Base-by-base conservation (phyloP, 92 coral and sea anemone species). In the Chrysogorgia sp. region DNA sequence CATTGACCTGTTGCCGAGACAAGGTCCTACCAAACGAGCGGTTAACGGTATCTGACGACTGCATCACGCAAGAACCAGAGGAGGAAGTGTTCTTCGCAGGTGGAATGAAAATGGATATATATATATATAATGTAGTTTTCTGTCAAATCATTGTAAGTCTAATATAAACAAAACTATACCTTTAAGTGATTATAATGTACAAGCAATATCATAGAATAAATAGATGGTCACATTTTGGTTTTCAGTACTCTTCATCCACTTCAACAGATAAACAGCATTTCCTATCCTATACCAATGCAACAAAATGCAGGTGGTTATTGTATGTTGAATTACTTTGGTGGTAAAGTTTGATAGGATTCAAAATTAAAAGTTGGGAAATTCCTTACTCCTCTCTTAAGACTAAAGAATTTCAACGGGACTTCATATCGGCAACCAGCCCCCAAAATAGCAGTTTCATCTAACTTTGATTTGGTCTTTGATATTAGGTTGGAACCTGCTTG, bases 141-240 rank as follows among this genome's bases (percentile, higher is more conserved):
- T n/a, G n/a, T n/a, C n/a, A n/a, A n/a, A n/a, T n/a, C n/a, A n/a
- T n/a, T n/a, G n/a, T n/a, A n/a, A n/a, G n/a, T n/a, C n/a, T n/a
- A n/a, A n/a, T n/a, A n/a, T n/a, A n/a, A n/a, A n/a, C n/a, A n/a
- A n/a, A n/a, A n/a, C n/a, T 48, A 48, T 48, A 70, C 88, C 41
- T 67, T 79, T 21, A 79, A 67, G 67, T 84, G 76, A 41, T 19
- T 63, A 58, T 74, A 84, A 60, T 3, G 80, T 65, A 53, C 88
- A 84, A 58, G 88, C 88, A 69, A 79, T 84, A 47, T 84, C 88
- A 35, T 84, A 84, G 26, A 67, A 84, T 34, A 84, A 77, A 52
- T 63, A 71, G 0, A 84, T 24, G 48, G 2, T 55, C 29, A 84
- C 59, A 25, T 33, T 20, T 49, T 68, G 66, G 24, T 76, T 31